Evolutionary conservation across 2,888 invertebrate species (phyloP), one percentile per base, ranked within the genome.

Genomic region (Drosophila rellima): DNA sequence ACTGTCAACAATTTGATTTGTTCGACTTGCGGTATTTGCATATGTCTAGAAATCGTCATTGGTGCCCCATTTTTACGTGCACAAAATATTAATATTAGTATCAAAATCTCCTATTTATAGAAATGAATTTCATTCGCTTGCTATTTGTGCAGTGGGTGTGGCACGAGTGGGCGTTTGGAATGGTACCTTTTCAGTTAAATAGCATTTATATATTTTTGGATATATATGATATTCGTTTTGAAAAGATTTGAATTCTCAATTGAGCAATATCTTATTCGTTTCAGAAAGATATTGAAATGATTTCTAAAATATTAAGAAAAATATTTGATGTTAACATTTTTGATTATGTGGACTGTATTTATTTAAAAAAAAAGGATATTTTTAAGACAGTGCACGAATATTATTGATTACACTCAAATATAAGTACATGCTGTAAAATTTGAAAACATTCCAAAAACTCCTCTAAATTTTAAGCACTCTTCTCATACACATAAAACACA

Each of bases 1-100:
- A 71, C 44, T 74, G 86, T 86, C 83, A 67, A 69, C 80, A 55
- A 62, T 85, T 88, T 83, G 83, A 83, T 83, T 88, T 86, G 88
- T 86, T 73, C 68, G 73, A 82, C 65, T 67, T 80, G 70, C 42
- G 74, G 63, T 61, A 78, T 80, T 82, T 71, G 86, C 83, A 88
- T 74, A 67, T 86, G 83, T 73, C 75, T 60, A 71, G 70, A 55
- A 61, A 76, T 74, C 55, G 64, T 80, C 68, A 61, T 67, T 65
- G 54, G 61, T 54, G 71, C 51, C 70, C 52, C 68, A 66, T 66
- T 57, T 65, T 65, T 83, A 82, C 80, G 82, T 84, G 88, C 72
- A 62, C 51, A 75, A 80, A 84, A 72, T 82, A 67, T 80, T 78
- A 80, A 85, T 82, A 87, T 82, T 71, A 84, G 62, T 70, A 76